phyloP scores from a whole-genome alignment of 2,113 vertebrate species.

The Macrotis lagotis region DNA sequence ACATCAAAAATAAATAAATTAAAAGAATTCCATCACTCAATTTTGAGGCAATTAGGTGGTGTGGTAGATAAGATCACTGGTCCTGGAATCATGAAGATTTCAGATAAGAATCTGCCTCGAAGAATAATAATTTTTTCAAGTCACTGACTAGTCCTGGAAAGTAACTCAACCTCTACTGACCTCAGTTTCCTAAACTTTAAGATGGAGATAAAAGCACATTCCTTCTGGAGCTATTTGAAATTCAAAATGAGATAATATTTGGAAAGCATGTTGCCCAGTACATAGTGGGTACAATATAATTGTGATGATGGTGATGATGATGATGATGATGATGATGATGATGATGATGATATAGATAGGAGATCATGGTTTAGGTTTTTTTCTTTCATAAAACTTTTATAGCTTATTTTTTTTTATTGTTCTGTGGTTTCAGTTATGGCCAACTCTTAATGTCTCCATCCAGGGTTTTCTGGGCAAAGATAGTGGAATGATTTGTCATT shows the following conservation, averaged over 20 bases:
- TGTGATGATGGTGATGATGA: neutral
- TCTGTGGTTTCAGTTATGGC: neutral
- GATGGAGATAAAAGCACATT: neutral
- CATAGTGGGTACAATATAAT: neutral
- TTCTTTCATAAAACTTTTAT: neutral
- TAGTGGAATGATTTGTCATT: neutral
- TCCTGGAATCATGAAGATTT: neutral
- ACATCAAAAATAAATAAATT: neutral
- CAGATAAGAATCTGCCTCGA: neutral
- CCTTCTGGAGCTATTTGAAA: neutral
- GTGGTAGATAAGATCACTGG: neutral
- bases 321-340: neutral
- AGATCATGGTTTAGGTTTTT: neutral
- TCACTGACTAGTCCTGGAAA: too few relatives aligned
- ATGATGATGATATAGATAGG: neutral
- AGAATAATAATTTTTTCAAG: neutral
- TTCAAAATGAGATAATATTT: neutral
- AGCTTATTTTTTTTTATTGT: neutral
- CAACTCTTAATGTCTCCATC: neutral
- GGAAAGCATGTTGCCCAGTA: neutral
- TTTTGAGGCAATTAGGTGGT: neutral
- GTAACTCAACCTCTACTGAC: neutral
- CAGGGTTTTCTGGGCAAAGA: neutral
- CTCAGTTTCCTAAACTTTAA: neutral
- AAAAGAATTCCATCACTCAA: neutral